Percentiles rank a stretch among this genome's conserved stretches.
phyloP scores from a whole-genome alignment of 1,140 invertebrate species.

The Homalodisca vitripennis region DNA sequence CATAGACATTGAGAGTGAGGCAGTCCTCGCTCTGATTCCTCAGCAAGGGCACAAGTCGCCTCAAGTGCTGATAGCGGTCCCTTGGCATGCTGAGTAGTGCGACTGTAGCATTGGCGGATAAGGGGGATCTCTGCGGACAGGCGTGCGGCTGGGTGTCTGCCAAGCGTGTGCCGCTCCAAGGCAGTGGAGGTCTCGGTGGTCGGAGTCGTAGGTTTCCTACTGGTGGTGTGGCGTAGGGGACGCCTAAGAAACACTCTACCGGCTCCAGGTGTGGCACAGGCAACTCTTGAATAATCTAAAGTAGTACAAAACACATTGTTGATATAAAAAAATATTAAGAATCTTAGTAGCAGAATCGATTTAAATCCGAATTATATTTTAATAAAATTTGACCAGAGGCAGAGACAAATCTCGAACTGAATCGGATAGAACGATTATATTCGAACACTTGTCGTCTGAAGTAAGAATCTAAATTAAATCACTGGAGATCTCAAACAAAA shows the following conservation, averaged over 20 bases:
- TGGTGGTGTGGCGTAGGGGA: conserved; percentile 84
- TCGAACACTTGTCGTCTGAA: background rate
- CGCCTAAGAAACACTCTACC: conserved; percentile 75
- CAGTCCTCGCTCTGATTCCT: conserved; percentile 87
- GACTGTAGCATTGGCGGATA: conserved; percentile 51
- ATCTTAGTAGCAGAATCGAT: background rate
- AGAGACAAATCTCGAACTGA: background rate
- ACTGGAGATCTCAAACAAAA: too few species aligned
- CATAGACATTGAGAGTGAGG: conserved; percentile 85
- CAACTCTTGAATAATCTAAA: background rate
- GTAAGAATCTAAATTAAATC: too few species aligned
- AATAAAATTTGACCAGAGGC: background rate
- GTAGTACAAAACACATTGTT: background rate
- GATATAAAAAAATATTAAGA: background rate
- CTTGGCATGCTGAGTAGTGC: conserved; percentile 68
- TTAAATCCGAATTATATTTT: background rate
- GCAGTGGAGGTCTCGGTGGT: conserved; percentile 62
- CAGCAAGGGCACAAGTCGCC: conserved; percentile 62
- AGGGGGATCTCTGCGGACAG: conserved; percentile 62
- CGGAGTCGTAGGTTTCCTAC: conserved; percentile 69
- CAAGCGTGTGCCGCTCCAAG: conserved; percentile 69
- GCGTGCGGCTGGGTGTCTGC: conserved; percentile 72
- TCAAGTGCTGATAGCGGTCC: conserved; percentile 59
- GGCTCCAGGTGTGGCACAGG: conserved; percentile 55
- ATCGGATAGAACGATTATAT: background rate